Percentiles rank a stretch among this genome's conserved stretches.
These are phyloP conservation scores for Crypturellus undulatus DNA, from an alignment of 2,113 vertebrate genomes.

Conservation along the genomic window DNA sequence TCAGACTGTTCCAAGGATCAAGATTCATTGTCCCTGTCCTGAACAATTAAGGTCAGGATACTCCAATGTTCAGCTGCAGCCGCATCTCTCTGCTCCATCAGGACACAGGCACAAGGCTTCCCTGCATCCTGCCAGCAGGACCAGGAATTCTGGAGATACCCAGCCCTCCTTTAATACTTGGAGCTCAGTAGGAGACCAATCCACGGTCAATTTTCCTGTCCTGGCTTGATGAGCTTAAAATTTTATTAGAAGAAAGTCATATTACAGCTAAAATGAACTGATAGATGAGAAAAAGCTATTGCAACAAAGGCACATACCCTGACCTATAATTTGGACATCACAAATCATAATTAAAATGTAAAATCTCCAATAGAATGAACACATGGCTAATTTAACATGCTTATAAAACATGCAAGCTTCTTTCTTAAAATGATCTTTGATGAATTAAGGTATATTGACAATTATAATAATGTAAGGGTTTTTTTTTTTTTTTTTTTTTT, in stretches of 20 bases:
- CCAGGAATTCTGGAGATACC: slow-evolving; percentile 1
- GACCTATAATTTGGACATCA: slow-evolving; percentile 68
- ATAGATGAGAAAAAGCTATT: slow-evolving; percentile 40
- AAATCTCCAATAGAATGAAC: slow-evolving; percentile 56
- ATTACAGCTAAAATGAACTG: slow-evolving; percentile 54
- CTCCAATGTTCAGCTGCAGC: slow-evolving; percentile 30
- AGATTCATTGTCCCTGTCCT: slow-evolving; percentile 69
- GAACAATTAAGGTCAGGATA: slow-evolving; percentile 68
- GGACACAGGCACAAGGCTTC: slow-evolving; percentile 1
- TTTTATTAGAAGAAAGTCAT: slow-evolving; percentile 67
- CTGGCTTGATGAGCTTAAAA: slow-evolving; percentile 54
- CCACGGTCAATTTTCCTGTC: slow-evolving; percentile 64
- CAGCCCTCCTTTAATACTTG: background rate
- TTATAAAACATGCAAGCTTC: slow-evolving; percentile 57
- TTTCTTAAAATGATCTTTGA: slow-evolving; percentile 8
- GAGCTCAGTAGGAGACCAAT: slow-evolving; percentile 57
- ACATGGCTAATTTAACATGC: slow-evolving; percentile 49
- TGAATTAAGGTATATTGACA: slow-evolving; percentile 28
- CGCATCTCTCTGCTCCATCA: background rate
- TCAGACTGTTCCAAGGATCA: slow-evolving; percentile 49
- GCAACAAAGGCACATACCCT: slow-evolving; percentile 21
- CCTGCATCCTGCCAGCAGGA: slow-evolving; percentile 5
- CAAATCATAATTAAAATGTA: slow-evolving; percentile 68
- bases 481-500: background rate
- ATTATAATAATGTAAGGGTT: background rate